Evolutionary conservation across 2,113 vertebrate genomes (phyloP), one percentile per base, ranked within the genome.

Genomic region (Brachionichthys hirsutus): DNA sequence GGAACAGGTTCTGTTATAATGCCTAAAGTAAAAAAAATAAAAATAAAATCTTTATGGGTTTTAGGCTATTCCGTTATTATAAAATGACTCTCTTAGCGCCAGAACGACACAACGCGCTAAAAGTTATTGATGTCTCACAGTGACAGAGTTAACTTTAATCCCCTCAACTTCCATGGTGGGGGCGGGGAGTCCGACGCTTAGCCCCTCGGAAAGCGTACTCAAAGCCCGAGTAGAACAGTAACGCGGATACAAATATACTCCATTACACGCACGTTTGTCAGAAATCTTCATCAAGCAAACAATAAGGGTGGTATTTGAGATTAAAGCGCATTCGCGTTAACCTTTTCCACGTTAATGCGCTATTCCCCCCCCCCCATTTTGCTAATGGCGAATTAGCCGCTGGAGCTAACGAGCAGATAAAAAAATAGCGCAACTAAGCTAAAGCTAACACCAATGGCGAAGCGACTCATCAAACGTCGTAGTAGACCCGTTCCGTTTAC

Each of bases 181-280:
- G 81, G 73, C 66, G 77, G 77, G 47, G 78, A 67, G 59, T 58
- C 19, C 18, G 52, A 70, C 54, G 20, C 66, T 64, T 47, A 38
- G 44, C 18, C 50, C 64, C 61, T 47, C 35, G 45, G 36, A 54
- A 62, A 59, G 20, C 36, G 40, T 3, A 45, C n/a, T 63, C 48
- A 62, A 48, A 58, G 1, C 35, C 43, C n/a, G 36, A 55, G 75
- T 12, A 16, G 49, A 43, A 66, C 13, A 10, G 9, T 48, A 16
- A 52, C 18, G 7, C 15, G n/a, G 6, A 8, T 14, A 13, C 50
- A 12, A 20, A 22, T 20, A 7, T 41, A 20, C 16, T 12, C 54
- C 62, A 12, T 40, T 7, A 22, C 46, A 42, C 3, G 6, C 12
- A 59, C 9, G 1, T 54, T 46, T 40, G 7, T 22, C 20, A 52